Base-by-base conservation (phyloP, 2,113 vertebrate species). In the Gyps fulvus region DNA sequence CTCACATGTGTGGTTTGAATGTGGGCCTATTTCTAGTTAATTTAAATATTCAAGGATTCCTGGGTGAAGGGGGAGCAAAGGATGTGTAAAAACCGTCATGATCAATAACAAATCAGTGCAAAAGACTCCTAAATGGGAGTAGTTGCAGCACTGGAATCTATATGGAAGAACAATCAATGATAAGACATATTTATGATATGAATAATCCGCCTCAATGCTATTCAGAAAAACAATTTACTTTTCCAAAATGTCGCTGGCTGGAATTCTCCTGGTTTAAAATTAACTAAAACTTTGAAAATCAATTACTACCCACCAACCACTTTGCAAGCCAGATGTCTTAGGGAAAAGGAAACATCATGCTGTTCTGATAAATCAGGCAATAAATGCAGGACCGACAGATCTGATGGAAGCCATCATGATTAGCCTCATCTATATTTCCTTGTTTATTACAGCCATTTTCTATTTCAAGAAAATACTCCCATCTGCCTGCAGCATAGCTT, bases 371-470 rank as follows among this genome's bases (percentile, higher is more conserved):
- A 94, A 94, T 94, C 93, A 58, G 19, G 82, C 59, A 85, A 18
- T 63, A 84, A 79, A 34, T 80, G 27, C 79, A 87, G 40, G 16
- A 50, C 87, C 95, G 87, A 85, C 90, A 96, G 69, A 80, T 88
- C 70, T 72, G 72, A 95, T 94, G 50, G 89, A 94, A 94, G 32
- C 85, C 72, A 89, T 63, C 23, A 16, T 81, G 82, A 85, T 76
- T 95, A 93, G 58, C 57, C 45, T 84, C 22, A 80, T 93, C 88
- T 95, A 11, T 93, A 95, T 96, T 87, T 96, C 91, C 83, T 94
- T 95, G 58, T 97, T 97, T 97, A 93, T 96, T 97, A 89, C 66
- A 96, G 69, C 12, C 71, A 76, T 95, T 92, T 95, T 95, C 91
- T 96, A 85, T 90, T 96, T 96, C 94, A 96, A 83, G 90, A 95